Percentiles rank a stretch among this genome's conserved stretches.
phyloP scores from a whole-genome alignment of 2,113 vertebrate genomes.

The Podarcis raffonei region DNA sequence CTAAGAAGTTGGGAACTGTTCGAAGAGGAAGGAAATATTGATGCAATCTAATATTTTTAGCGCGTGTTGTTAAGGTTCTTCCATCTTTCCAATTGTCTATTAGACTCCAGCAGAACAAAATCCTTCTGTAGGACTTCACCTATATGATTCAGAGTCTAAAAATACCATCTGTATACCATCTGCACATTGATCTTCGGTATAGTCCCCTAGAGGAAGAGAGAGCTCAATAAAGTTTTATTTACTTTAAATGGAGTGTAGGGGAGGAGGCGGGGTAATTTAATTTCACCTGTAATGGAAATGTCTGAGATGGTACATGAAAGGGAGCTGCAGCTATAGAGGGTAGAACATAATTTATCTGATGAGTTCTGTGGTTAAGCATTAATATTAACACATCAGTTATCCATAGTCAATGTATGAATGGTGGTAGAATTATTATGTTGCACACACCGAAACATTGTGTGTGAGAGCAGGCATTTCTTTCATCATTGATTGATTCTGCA shows the following conservation, averaged over 20 bases:
- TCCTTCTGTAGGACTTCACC: neutral
- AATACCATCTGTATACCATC: neutral
- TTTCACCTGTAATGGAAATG: conserved; percentile 1
- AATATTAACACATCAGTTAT: conserved; percentile 11
- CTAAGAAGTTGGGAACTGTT: neutral
- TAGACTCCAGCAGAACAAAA: neutral
- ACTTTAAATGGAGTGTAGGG: neutral
- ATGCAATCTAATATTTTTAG: neutral
- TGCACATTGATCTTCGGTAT: rapidly evolving
- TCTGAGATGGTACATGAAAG: neutral
- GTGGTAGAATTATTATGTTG: neutral
- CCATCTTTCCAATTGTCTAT: neutral
- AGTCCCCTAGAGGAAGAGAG: neutral
- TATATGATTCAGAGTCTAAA: neutral
- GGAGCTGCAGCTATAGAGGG: neutral
- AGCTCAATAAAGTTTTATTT: conserved; percentile 34
- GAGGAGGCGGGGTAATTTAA: neutral
- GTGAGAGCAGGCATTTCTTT: neutral
- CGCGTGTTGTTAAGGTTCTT: neutral
- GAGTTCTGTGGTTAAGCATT: neutral
- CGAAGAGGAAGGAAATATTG: neutral
- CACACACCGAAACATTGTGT: neutral
- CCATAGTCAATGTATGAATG: neutral
- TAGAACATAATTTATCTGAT: neutral
- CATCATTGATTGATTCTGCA: neutral